A percentile compares a stretch with the other conserved stretches of the same genome.
Evolutionary conservation across 2,888 invertebrate species (phyloP).

Genomic region (Rhagium mordax): DNA sequence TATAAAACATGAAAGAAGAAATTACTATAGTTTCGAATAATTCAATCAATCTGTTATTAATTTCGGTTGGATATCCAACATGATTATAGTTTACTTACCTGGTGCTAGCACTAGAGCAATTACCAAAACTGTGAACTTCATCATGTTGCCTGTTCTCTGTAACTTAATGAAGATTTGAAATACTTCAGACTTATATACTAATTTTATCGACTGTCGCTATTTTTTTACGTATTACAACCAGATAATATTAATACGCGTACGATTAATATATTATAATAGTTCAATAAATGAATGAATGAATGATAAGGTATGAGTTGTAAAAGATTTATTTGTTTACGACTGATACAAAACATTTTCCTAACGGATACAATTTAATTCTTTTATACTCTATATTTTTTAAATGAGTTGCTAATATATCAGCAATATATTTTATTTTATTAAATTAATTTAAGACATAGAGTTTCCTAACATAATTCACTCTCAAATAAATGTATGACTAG

Average conservation of each 20-base stretch:
- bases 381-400: too few species aligned
- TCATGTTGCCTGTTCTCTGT: constrained; percentile 11
- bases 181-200: not conserved
- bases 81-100: too few species aligned
- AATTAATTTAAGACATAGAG: too few species aligned
- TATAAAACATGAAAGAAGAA: not conserved
- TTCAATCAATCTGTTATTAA: too few species aligned
- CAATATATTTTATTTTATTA: too few species aligned
- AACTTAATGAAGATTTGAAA: not conserved
- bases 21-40: too few species aligned
- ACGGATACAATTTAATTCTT: too few species aligned
- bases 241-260: not conserved
- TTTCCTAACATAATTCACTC: too few species aligned
- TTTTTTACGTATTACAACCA: not conserved
- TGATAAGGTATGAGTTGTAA: not conserved
- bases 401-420: too few species aligned
- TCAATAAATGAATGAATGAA: not conserved
- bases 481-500: too few species aligned
- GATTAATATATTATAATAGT: not conserved
- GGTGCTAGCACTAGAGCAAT: constrained; percentile 39
- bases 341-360: too few species aligned
- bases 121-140: constrained; percentile 41
- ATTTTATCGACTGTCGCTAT: not conserved
- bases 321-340: not conserved
- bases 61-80: too few species aligned